Evolutionary conservation across 2,888 invertebrate species (phyloP).

Genomic region (Bombyx huttoni): DNA sequence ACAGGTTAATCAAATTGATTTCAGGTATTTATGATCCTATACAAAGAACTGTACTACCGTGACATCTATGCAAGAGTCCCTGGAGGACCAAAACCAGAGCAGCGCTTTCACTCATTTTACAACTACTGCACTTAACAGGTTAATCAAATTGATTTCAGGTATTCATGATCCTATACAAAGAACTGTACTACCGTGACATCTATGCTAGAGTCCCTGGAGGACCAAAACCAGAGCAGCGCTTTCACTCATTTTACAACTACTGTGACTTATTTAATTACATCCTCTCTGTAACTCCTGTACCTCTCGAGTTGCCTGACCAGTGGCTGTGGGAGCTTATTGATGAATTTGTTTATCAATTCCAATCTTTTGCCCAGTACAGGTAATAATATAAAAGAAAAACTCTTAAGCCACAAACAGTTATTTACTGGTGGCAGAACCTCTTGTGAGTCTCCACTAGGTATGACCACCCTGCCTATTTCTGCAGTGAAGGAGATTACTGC

Average conservation of each 20-base stretch:
- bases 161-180: conserved; percentile 96
- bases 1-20: not conserved
- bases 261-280: conserved; percentile 98
- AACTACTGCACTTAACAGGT: not conserved
- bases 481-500: too few species aligned
- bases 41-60: conserved; percentile 97
- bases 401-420: too few species aligned
- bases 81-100: conserved; percentile 90
- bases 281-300: conserved; percentile 89
- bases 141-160: conserved; percentile 60
- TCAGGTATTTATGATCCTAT: conserved; percentile 91
- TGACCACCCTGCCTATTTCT: too few species aligned
- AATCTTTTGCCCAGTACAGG: conserved; percentile 89
- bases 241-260: conserved; percentile 97
- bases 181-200: conserved; percentile 96
- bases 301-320: conserved; percentile 94
- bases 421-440: too few species aligned
- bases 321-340: conserved; percentile 99
- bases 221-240: conserved; percentile 91
- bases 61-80: conserved; percentile 96
- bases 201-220: conserved; percentile 94
- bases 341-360: conserved; percentile 99
- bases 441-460: too few species aligned
- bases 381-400: conserved; percentile 26
- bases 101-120: conserved; percentile 94